Evolutionary conservation across 2,113 vertebrate species (phyloP), one percentile per base, ranked within the genome.

Genomic region (Thamnaconus septentrionalis): DNA sequence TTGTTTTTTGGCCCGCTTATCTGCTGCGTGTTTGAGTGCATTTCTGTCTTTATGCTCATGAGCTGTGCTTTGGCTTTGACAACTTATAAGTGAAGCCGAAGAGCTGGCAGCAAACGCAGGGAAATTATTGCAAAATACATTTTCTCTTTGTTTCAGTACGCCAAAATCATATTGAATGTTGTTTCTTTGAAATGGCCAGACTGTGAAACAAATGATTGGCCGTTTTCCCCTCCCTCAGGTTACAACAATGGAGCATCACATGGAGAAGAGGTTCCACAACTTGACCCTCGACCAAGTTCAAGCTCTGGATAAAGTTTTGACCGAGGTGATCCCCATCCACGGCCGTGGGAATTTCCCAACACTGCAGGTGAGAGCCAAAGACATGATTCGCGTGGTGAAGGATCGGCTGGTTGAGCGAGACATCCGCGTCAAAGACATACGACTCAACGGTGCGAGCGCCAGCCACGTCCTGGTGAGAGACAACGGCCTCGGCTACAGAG

Each of bases 341-440:
- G 97, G 97, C 46, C 90, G 94, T 79, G 97, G 97, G 4, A 94
- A 98, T 86, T 99, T 98, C 12, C 97, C 97, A 0, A 98, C 97
- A 0, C 69, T 99, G 86, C 94, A 97, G 75, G 93, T 98, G 68
- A 96, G 95, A 84, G 96, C 90, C 0, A 98, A 96, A 90, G 92
- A 98, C 82, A 95, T 99, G 8, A 96, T 99, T 59, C 93, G 84
- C 3, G 78, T 94, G 76, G 95, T 99, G 50, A 95, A 93, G 83
- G 90, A 95, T 10, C 91, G 94, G 66, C 94, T 99, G 44, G 78
- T 88, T 3, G 86, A 94, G 51, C 93, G 95, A 75, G 88, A 93
- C 53, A 98, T 99, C 77, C 82, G 71, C 5, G 90, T 98, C 7
- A 91, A 92, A 71, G 96, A 98, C 53, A 89, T 96, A 40, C 93